These are phyloP conservation scores for Ardeotis arabs DNA, from an alignment of 2,113 vertebrate genomes.

Conservation along the genomic window DNA sequence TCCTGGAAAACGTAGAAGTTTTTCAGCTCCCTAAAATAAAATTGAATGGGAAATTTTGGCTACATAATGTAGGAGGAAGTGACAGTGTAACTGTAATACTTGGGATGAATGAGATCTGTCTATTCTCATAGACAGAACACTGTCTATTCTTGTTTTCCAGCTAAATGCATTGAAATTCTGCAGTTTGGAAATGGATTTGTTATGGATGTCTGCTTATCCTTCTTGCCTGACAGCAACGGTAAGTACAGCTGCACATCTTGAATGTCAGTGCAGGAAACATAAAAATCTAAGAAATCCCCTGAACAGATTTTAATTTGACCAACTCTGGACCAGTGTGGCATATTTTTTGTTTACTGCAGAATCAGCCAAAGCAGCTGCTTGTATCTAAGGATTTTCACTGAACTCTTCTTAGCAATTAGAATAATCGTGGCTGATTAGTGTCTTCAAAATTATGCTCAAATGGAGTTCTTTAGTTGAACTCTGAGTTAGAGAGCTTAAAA, in stretches of 20 bases:
- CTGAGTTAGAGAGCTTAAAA: neutral
- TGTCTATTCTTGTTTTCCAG: constrained; percentile 74
- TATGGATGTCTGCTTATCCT: constrained; percentile 89
- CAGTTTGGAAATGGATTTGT: constrained; percentile 88
- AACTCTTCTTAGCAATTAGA: neutral
- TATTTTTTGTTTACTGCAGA: neutral
- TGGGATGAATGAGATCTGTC: neutral
- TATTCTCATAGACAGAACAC: neutral
- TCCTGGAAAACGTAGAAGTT: neutral
- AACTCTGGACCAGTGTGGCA: neutral
- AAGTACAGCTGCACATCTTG: constrained; percentile 65
- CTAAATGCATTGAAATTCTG: constrained; percentile 85
- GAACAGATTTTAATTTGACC: neutral
- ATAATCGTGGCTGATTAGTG: neutral
- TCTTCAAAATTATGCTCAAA: neutral
- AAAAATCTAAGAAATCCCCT: neutral
- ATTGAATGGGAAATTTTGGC: neutral
- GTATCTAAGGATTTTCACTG: neutral
- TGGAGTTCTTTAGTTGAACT: neutral
- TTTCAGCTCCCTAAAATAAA: neutral
- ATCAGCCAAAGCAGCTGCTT: neutral
- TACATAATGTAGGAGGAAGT: neutral
- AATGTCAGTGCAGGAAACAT: neutral
- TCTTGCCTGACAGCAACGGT: constrained; percentile 91
- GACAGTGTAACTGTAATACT: neutral